Evolutionary conservation across 1,140 invertebrate species (phyloP), one percentile per base, ranked within the genome.

Genomic region (Drosophila lini): DNA sequence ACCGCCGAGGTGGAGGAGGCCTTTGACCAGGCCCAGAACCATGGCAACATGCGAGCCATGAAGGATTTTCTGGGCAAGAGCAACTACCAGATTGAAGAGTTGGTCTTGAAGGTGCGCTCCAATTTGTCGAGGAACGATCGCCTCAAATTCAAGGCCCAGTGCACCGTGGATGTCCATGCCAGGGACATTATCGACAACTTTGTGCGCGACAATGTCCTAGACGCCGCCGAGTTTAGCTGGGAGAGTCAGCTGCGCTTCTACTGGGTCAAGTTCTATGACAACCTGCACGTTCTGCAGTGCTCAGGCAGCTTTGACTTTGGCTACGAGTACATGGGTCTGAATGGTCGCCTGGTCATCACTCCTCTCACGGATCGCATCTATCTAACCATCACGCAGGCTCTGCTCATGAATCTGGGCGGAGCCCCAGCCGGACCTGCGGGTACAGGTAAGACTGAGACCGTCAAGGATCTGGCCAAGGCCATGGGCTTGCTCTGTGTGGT

Each of bases 261-360:
- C 91, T 98, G 97, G 97, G 93, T 96, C 3, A 97, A 96, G 85
- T 94, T 95, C 71, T 93, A 95, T 32, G 97, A 98, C 91, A 96
- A 97, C 78, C 91, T 98, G 5, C 94, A 95, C 90, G 95, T 98
- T 8, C 93, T 95, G 48, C 97, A 98, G 83, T 98, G 97, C 90
- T 97, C 96, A 1, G 97, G 94, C 38, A 92, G 93, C 28, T 98
- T 98, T 91, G 96, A 97, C 61, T 98, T 98, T 88, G 97, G 97
- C 15, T 98, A 98, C 83, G 97, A 98, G 91, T 98, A 98, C 85
- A 98, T 98, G 97, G 98, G 98, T 1, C 93, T 98, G 1, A 98
- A 98, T 93, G 97, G 96, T 3, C 94, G 97, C 64, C 93, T 98
- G 44, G 97, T 98, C 3, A 97, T 98, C 16, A 98, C 97, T 1